These are phyloP conservation scores for Macrotrachela quadricornifera DNA, from an alignment of 1,140 invertebrate genomes.

Conservation along the genomic window DNA sequence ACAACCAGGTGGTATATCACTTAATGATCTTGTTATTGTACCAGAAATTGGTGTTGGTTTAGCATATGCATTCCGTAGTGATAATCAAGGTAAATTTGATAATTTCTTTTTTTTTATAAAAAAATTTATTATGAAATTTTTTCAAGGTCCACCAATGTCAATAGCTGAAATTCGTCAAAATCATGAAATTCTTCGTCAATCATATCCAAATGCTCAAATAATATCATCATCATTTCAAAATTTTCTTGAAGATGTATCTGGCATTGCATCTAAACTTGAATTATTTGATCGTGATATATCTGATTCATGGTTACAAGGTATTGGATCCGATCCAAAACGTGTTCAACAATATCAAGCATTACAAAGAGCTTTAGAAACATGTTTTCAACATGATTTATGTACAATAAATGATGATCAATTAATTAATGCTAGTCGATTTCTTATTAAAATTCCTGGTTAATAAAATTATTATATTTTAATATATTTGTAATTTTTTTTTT, in stretches of 20 bases:
- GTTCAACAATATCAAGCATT: not conserved
- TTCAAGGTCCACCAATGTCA: too few species aligned
- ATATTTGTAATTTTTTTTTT: too few species aligned
- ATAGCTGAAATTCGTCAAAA: too few species aligned
- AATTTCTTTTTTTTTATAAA: too few species aligned
- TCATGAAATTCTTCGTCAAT: too few species aligned
- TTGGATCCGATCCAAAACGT: not conserved
- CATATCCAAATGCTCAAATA: too few species aligned
- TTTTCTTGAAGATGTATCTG: too few species aligned
- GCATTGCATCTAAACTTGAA: too few species aligned
- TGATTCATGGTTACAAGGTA: constrained; percentile 1
- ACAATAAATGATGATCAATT: not conserved
- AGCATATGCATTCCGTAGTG: constrained; percentile 18
- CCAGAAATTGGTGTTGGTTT: constrained; percentile 14
- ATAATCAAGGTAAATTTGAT: constrained; percentile 15
- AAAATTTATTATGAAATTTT: too few species aligned
- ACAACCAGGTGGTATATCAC: constrained; percentile 15
- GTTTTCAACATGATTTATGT: not conserved
- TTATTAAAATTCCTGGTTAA: not conserved
- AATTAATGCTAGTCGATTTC: not conserved
- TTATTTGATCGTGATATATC: too few species aligned
- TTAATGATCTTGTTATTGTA: constrained; percentile 14
- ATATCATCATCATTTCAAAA: too few species aligned
- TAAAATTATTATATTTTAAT: constrained; percentile 10
- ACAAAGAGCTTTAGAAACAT: not conserved